A percentile compares a stretch with the other conserved stretches of the same genome.
Evolutionary conservation across 2,113 vertebrate genomes (phyloP).

Genomic region (Prolemur simus): DNA sequence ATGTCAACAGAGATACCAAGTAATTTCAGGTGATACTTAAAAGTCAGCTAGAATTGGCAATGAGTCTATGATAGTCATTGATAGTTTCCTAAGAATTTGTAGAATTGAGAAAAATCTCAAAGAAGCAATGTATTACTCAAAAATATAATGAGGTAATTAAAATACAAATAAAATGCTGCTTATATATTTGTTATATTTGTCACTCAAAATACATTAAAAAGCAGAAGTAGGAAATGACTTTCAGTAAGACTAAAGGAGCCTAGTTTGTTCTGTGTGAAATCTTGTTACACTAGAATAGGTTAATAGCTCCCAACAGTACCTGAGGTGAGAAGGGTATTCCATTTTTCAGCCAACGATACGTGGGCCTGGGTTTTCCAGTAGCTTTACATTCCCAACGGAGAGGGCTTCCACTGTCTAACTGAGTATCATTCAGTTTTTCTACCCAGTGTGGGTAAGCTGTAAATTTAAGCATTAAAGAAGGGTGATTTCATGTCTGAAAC

Average conservation of each 20-base stretch:
- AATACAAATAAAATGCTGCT: not conserved
- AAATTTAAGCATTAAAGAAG: constrained; percentile 51
- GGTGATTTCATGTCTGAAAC: not conserved
- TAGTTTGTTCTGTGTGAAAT: not conserved
- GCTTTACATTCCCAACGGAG: constrained; percentile 97
- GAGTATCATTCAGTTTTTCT: constrained; percentile 95
- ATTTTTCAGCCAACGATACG: constrained; percentile 95
- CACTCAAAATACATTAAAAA: not conserved
- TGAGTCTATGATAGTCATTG: not conserved
- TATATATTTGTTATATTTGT: not conserved
- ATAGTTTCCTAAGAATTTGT: not conserved
- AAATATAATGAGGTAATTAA: not conserved
- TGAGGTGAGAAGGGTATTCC: constrained; percentile 88
- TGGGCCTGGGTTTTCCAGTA: constrained; percentile 92
- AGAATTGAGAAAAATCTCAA: not conserved
- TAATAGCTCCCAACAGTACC: constrained; percentile 82
- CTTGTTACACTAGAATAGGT: not conserved
- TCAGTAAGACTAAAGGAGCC: not conserved
- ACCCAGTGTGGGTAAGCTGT: constrained; percentile 95
- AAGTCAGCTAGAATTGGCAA: not conserved
- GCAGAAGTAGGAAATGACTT: not conserved
- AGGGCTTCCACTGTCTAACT: constrained; percentile 94
- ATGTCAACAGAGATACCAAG: not conserved
- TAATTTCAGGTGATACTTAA: not conserved
- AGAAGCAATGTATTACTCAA: not conserved